phyloP scores from a whole-genome alignment of 2,888 invertebrate genomes.

The Aspidiotus destructor region DNA sequence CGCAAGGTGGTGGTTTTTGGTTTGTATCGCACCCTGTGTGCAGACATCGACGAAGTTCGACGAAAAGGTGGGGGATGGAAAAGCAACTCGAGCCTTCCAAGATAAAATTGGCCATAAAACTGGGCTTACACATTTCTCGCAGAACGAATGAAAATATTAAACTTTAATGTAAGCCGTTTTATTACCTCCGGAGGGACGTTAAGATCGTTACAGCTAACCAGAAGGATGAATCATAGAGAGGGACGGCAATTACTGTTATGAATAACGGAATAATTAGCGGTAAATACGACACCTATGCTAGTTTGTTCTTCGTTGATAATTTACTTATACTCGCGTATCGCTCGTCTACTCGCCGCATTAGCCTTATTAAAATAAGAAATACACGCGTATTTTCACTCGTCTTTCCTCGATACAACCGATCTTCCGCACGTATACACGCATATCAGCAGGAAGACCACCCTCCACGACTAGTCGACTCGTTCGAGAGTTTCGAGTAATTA shows the following conservation, averaged over 20 bases:
- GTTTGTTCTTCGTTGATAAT: slow-evolving; percentile 30
- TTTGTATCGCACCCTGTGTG: too few relatives aligned
- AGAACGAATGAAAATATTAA: slow-evolving; percentile 32
- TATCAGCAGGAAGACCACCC: too few relatives aligned
- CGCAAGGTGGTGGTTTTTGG: too few relatives aligned
- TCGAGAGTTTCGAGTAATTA: too few relatives aligned
- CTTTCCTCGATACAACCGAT: too few relatives aligned
- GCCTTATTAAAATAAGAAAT: too few relatives aligned
- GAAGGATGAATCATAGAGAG: slow-evolving; percentile 27
- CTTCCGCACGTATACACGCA: too few relatives aligned
- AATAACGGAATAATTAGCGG: slow-evolving; percentile 33
- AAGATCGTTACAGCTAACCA: slow-evolving; percentile 31
- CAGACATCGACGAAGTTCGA: too few relatives aligned
- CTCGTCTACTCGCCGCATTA: too few relatives aligned
- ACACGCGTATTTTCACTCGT: too few relatives aligned
- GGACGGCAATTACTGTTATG: slow-evolving; percentile 32
- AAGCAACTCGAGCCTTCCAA: slow-evolving; percentile 21
- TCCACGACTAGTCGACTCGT: too few relatives aligned
- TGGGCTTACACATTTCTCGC: slow-evolving; percentile 29
- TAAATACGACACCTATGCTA: slow-evolving; percentile 27
- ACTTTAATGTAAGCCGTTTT: slow-evolving; percentile 33
- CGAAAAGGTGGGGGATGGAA: neutral
- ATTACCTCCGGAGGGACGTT: slow-evolving; percentile 31
- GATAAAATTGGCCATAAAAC: slow-evolving; percentile 32
- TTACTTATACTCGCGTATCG: slow-evolving; percentile 7